Conservation (phyloP, 2,797 vertebrate genomes). For the Eospalax fontanierii region DNA sequence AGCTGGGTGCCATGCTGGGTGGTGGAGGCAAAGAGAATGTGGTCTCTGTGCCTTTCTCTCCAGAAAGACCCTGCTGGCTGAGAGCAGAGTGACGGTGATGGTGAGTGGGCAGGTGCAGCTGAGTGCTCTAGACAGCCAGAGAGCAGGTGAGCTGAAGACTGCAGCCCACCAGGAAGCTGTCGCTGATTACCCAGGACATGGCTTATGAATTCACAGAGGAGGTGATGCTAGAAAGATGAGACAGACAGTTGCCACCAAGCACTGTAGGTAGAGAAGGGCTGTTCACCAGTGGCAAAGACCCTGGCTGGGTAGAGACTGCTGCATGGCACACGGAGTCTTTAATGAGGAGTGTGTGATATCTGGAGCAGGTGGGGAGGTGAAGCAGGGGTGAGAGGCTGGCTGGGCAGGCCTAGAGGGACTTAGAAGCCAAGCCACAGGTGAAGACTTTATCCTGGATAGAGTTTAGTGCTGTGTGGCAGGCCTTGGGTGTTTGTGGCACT, state of each 20-base stretch:
- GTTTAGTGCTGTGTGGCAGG: not conserved
- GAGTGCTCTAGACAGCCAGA: not conserved
- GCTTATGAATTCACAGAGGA: not conserved
- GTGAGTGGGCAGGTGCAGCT: no score
- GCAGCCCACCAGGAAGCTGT: no score
- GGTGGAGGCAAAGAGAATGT: not conserved
- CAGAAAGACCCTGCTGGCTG: not conserved
- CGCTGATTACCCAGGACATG: no score
- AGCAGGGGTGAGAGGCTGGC: not conserved
- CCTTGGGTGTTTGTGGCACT: not conserved
- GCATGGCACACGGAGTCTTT: not conserved
- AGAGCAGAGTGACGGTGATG: not conserved
- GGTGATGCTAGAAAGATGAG: not conserved
- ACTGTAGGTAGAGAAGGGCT: not conserved
- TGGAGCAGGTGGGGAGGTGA: not conserved
- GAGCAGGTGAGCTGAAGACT: no score
- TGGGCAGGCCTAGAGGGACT: not conserved
- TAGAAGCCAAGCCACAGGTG: not conserved
- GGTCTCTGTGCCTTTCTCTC: no score
- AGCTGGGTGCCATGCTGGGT: not conserved
- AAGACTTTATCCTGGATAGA: constrained; percentile 18
- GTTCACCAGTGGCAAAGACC: not conserved
- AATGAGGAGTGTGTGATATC: not conserved
- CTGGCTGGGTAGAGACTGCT: not conserved
- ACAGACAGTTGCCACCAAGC: not conserved